These are phyloP conservation scores for Pelosia muscerda DNA, from an alignment of 2,888 invertebrate genomes.

Conservation along the genomic window DNA sequence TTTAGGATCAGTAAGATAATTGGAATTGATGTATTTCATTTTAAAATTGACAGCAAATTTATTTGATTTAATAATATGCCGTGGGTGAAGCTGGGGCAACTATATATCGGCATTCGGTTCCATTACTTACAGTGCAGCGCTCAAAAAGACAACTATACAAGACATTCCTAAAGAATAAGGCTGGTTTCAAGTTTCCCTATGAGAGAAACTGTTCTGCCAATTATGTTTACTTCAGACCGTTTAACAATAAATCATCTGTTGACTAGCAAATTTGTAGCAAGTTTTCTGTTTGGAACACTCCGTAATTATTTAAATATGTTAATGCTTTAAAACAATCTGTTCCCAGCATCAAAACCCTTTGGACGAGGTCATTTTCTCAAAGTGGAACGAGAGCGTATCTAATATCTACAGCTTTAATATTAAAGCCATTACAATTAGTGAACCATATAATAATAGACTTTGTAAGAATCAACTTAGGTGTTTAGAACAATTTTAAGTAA, in stretches of 20 bases:
- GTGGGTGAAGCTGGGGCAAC: too few relatives aligned
- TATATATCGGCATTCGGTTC: too few relatives aligned
- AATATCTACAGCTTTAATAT: neutral
- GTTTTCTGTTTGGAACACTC: neutral
- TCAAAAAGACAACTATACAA: too few relatives aligned
- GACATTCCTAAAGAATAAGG: too few relatives aligned
- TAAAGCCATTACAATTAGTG: neutral
- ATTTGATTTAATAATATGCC: too few relatives aligned
- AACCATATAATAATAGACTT: neutral
- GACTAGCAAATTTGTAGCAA: neutral
- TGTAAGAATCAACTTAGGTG: neutral
- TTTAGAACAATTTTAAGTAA: neutral
- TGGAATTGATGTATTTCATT: neutral
- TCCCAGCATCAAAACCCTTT: neutral
- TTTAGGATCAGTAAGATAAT: neutral
- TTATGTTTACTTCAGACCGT: neutral
- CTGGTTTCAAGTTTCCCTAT: too few relatives aligned
- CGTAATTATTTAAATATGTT: constrained; percentile 1
- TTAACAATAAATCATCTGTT: neutral
- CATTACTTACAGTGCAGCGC: too few relatives aligned
- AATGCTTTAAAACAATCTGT: neutral
- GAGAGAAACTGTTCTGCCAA: neutral
- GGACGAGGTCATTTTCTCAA: neutral
- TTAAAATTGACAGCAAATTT: too few relatives aligned
- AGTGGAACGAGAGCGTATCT: neutral